Conservation (phyloP, 2,888 invertebrate genomes). For the Sceliomorpha sp. region DNA sequence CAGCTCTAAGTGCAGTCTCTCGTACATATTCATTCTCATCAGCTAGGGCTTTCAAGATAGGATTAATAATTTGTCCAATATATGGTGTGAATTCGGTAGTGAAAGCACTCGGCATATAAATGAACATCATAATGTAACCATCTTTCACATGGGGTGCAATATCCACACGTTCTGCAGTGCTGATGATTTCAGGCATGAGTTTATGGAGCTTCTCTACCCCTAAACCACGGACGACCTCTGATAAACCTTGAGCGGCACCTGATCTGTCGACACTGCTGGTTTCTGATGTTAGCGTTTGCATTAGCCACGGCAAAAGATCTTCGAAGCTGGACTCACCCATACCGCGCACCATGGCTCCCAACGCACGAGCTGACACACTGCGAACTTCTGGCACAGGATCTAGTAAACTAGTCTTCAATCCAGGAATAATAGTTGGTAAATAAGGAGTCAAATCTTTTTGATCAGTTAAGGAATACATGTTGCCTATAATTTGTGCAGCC, state of each 20-base stretch:
- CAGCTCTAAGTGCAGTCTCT: conserved; percentile 97
- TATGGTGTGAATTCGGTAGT: conserved; percentile 97
- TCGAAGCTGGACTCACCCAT: conserved; percentile 98
- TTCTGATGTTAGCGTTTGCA: conserved; percentile 98
- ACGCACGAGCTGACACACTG: conserved; percentile 95
- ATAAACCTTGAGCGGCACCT: conserved; percentile 98
- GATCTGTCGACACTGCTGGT: conserved; percentile 96
- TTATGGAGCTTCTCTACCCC: conserved; percentile 97
- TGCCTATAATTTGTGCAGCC: conserved; percentile 99
- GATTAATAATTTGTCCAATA: conserved; percentile 97
- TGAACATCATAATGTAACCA: conserved; percentile 99
- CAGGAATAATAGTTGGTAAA: conserved; percentile 97
- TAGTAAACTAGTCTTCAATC: conserved; percentile 95
- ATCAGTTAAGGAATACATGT: conserved; percentile 99
- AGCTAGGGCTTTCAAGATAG: conserved; percentile 97
- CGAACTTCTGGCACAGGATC: conserved; percentile 99
- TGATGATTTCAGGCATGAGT: conserved; percentile 98
- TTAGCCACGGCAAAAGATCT: conserved; percentile 98
- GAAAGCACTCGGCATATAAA: conserved; percentile 99
- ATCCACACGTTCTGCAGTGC: conserved; percentile 94
- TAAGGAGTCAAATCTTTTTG: conserved; percentile 99
- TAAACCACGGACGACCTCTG: conserved; percentile 97
- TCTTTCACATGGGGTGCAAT: conserved; percentile 98
- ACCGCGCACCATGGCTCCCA: conserved; percentile 98
- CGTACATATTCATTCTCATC: conserved; percentile 99